These are phyloP conservation scores for Ariolimax columbianus DNA, from an alignment of 2,888 invertebrate species.

Conservation along the genomic window DNA sequence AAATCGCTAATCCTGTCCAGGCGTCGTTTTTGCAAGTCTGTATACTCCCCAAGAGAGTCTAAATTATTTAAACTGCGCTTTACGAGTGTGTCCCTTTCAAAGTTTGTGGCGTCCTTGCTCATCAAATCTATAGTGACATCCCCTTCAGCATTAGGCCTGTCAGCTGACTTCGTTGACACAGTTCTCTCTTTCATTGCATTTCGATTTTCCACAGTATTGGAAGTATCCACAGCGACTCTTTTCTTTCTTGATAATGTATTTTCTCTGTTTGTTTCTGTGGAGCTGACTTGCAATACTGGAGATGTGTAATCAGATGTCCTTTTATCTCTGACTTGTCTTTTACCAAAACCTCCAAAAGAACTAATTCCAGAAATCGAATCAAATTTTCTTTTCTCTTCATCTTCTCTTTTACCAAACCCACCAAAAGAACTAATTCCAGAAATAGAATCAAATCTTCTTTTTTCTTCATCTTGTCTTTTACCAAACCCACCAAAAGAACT, in stretches of 20 bases:
- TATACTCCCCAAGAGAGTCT: not conserved
- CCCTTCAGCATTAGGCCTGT: constrained; percentile 2
- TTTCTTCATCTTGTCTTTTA: constrained; percentile 26
- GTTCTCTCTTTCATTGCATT: no score
- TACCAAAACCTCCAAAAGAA: constrained; percentile 28
- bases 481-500: constrained; percentile 18
- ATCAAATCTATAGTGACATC: not conserved
- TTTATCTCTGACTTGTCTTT: constrained; percentile 30
- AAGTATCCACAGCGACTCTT: not conserved
- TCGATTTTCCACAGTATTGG: not conserved
- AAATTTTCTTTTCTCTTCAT: constrained; percentile 36
- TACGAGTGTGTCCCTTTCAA: not conserved
- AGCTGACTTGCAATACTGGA: not conserved
- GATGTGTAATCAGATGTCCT: not conserved
- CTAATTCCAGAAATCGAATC: constrained; percentile 19
- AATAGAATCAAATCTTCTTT: constrained; percentile 34
- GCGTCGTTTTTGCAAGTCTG: not conserved
- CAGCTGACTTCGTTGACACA: not conserved
- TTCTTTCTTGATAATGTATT: not conserved
- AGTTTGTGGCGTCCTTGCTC: not conserved
- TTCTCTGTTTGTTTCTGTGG: not conserved
- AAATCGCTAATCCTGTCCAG: constrained; percentile 17
- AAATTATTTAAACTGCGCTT: not conserved
- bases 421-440: not conserved
- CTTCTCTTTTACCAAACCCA: constrained; percentile 41